Conservation (phyloP, 2,113 vertebrate species). For the Azemiops feae region DNA sequence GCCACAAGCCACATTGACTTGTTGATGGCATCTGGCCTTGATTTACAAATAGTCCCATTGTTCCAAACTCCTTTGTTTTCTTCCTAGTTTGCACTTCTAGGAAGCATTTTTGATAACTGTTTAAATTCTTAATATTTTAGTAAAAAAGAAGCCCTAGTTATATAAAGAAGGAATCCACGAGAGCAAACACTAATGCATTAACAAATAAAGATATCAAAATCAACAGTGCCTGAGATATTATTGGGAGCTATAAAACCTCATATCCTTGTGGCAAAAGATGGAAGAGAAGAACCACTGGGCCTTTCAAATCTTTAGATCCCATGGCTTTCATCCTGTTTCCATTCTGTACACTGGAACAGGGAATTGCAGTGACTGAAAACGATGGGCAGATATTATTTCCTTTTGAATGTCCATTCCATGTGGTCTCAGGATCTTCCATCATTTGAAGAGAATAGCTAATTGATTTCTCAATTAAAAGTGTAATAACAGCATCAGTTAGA, state of each 20-base stretch:
- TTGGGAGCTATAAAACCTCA: neutral
- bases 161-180: neutral
- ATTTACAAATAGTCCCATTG: neutral
- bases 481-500: no score
- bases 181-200: constrained; percentile 1
- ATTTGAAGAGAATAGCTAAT: neutral
- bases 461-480: neutral
- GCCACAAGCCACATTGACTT: neutral
- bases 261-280: neutral
- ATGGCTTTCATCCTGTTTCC: neutral
- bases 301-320: neutral
- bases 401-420: neutral
- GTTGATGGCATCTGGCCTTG: neutral
- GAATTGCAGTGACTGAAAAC: neutral
- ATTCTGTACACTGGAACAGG: neutral
- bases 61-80: neutral
- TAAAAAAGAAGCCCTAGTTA: neutral
- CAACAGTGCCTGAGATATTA: neutral
- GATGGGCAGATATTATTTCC: neutral
- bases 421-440: neutral
- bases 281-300: neutral
- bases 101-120: constrained; percentile 5
- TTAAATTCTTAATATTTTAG: neutral
- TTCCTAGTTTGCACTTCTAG: neutral
- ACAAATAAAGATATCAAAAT: neutral